Evolutionary conservation across 2,113 vertebrate genomes (phyloP).

Genomic region (Salminus brasiliensis): DNA sequence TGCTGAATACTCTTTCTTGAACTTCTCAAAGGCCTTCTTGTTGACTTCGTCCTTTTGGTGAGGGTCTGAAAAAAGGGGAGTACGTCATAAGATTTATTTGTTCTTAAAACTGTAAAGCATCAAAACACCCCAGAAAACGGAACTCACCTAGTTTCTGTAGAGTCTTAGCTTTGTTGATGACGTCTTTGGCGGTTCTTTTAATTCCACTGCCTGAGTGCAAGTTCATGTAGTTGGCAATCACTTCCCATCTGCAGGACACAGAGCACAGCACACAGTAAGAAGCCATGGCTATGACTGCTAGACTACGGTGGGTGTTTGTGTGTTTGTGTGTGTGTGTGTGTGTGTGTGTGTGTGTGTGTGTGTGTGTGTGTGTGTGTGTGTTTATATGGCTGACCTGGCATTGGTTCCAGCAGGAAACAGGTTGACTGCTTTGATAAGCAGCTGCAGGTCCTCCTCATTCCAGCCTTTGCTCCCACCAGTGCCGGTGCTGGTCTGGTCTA

Average conservation of each 20-base stretch:
- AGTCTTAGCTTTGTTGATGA: constrained; percentile 97
- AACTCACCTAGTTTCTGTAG: constrained; percentile 92
- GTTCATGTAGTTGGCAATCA: constrained; percentile 99
- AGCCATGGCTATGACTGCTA: not conserved
- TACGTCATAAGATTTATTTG: not conserved
- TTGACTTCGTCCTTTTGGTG: constrained; percentile 96
- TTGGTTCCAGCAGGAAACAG: constrained; percentile 98
- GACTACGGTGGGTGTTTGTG: not conserved
- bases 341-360: too few relatives aligned
- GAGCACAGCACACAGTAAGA: not conserved
- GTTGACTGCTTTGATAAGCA: constrained; percentile 98
- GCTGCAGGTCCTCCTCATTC: constrained; percentile 94
- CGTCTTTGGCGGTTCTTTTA: constrained; percentile 94
- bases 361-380: not conserved
- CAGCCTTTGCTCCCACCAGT: constrained; percentile 85
- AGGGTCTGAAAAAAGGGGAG: constrained; percentile 78
- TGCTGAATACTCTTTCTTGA: constrained; percentile 89
- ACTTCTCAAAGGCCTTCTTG: constrained; percentile 97
- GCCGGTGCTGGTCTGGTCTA: constrained; percentile 84
- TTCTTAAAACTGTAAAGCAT: not conserved
- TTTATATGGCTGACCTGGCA: constrained; percentile 79
- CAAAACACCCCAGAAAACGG: not conserved
- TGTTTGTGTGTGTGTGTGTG: not conserved
- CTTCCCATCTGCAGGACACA: constrained; percentile 87
- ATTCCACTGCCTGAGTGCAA: constrained; percentile 89